phyloP scores from a whole-genome alignment of 1,140 invertebrate species.

The Aphaenogaster ashmeadi region DNA sequence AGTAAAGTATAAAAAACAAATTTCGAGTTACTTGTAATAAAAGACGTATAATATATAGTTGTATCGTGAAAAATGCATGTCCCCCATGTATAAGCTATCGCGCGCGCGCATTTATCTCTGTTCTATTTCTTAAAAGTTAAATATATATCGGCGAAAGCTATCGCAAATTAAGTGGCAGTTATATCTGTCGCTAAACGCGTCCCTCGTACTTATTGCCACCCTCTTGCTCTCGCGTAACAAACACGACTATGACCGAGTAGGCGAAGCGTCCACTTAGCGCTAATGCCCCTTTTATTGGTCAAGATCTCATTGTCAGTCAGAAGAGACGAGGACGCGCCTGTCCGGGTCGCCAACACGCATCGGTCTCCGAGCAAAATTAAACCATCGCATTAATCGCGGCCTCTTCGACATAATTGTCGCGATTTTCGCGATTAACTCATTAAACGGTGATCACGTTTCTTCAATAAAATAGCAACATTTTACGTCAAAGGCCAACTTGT shows the following conservation, averaged over 20 bases:
- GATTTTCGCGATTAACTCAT: background rate
- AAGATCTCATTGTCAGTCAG: conserved; percentile 75
- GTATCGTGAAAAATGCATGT: background rate
- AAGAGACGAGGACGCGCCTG: conserved; percentile 68
- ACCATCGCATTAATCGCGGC: conserved; percentile 44
- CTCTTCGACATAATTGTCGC: background rate
- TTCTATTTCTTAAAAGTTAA: background rate
- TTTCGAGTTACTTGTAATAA: background rate
- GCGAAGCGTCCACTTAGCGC: conserved; percentile 81
- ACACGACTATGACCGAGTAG: conserved; percentile 80
- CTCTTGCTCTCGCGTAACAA: conserved; percentile 76
- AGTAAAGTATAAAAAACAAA: background rate
- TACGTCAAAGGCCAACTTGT: background rate
- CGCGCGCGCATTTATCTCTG: too few relatives aligned
- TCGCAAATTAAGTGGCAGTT: conserved; percentile 50
- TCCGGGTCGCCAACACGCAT: conserved; percentile 49
- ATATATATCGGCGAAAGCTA: background rate
- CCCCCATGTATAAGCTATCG: background rate
- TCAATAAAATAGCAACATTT: background rate
- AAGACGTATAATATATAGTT: too few relatives aligned
- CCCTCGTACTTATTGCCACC: conserved; percentile 75
- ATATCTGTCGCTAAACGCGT: conserved; percentile 71
- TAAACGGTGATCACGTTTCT: background rate
- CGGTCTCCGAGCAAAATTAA: conserved; percentile 64
- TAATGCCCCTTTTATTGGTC: conserved; percentile 84